These are phyloP conservation scores for Druon quercuslanigerum DNA, from an alignment of 1,140 invertebrate genomes.

Conservation along the genomic window DNA sequence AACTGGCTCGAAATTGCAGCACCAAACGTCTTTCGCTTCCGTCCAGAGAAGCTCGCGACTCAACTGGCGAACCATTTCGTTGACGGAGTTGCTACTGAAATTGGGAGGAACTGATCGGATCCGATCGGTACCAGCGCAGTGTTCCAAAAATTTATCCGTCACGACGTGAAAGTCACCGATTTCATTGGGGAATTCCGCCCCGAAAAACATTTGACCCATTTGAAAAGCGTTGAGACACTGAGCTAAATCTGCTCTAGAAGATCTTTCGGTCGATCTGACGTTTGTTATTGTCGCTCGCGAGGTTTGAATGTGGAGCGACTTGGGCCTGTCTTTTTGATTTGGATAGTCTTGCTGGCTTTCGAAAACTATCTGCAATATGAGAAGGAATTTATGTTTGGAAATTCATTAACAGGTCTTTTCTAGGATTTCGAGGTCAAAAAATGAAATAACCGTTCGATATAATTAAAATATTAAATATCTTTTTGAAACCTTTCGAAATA, in stretches of 20 bases:
- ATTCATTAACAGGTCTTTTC: no score
- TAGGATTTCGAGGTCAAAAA: no score
- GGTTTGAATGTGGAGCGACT: constrained; percentile 87
- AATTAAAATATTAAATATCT: no score
- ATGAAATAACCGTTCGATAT: no score
- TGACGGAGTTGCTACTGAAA: constrained; percentile 70
- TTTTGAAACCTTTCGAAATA: no score
- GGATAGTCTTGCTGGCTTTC: constrained; percentile 83
- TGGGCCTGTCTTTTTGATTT: constrained; percentile 87
- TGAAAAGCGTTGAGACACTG: constrained; percentile 85
- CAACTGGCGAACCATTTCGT: constrained; percentile 73
- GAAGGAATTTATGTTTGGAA: not conserved
- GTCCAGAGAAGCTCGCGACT: constrained; percentile 86
- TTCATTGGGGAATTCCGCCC: constrained; percentile 83
- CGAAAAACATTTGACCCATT: constrained; percentile 84
- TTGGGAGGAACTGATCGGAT: constrained; percentile 70
- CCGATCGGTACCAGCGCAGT: constrained; percentile 80
- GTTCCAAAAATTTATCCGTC: constrained; percentile 84
- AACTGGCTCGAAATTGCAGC: constrained; percentile 89
- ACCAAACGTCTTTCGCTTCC: constrained; percentile 91
- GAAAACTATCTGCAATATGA: constrained; percentile 80
- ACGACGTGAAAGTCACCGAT: constrained; percentile 81
- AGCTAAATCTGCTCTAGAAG: constrained; percentile 83
- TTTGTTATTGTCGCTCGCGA: constrained; percentile 89
- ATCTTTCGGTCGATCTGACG: constrained; percentile 81